A percentile compares a stretch with the other conserved stretches of the same genome.
phyloP scores from a whole-genome alignment of 2,113 vertebrate species.

The Hemiscyllium ocellatum region DNA sequence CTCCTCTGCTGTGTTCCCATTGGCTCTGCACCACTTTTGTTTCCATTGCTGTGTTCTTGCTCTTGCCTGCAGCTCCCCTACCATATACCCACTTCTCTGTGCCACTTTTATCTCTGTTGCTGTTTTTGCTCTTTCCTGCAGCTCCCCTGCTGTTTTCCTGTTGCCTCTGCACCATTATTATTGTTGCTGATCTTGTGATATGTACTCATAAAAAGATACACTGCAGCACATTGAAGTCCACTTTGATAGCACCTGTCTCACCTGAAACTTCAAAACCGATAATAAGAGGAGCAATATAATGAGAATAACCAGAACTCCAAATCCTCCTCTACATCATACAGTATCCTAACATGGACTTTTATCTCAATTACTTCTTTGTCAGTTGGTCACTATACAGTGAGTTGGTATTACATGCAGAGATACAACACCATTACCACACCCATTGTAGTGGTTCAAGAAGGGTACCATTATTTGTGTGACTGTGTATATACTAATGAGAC shows the following conservation, averaged over 20 bases:
- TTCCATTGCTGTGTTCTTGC: too few species aligned
- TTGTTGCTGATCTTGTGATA: neutral
- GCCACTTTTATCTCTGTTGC: too few species aligned
- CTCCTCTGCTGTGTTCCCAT: too few species aligned
- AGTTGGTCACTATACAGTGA: neutral
- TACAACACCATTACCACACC: neutral
- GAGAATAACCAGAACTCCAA: neutral
- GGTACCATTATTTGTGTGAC: neutral
- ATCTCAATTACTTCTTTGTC: neutral
- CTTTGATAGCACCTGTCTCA: neutral
- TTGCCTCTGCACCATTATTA: too few species aligned
- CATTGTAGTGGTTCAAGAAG: neutral
- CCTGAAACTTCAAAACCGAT: neutral
- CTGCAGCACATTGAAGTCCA: neutral
- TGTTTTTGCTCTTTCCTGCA: too few species aligned
- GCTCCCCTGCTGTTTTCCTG: too few species aligned
- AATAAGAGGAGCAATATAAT: neutral
- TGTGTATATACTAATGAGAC: too few species aligned
- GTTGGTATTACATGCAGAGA: neutral
- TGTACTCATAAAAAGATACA: neutral
- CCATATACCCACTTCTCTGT: too few species aligned
- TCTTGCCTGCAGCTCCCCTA: too few species aligned
- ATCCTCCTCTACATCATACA: neutral
- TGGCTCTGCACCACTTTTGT: too few species aligned
- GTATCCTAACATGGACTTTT: neutral